phyloP scores from a whole-genome alignment of 1,140 invertebrate genomes.

The Papilio dardanus region DNA sequence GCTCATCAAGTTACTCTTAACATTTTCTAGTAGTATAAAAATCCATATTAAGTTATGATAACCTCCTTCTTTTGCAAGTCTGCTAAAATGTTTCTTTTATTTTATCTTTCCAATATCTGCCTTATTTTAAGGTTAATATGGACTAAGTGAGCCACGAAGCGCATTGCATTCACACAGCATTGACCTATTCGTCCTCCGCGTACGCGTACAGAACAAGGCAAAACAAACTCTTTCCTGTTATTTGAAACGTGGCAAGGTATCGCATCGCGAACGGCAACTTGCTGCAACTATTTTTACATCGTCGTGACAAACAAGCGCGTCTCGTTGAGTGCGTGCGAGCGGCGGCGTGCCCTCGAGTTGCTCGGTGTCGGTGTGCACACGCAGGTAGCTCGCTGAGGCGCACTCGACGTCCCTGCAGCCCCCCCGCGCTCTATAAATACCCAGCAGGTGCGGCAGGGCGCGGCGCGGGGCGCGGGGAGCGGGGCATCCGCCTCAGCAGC shows the following conservation, averaged over 20 bases:
- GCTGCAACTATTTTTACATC: slow-evolving; percentile 66
- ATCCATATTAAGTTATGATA: too few relatives aligned
- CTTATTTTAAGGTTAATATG: not conserved
- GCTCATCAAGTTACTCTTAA: too few relatives aligned
- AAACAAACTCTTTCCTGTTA: slow-evolving; percentile 39
- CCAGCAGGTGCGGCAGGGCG: slow-evolving; percentile 75
- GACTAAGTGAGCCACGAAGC: not conserved
- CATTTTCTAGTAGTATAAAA: too few relatives aligned
- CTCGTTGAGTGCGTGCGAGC: slow-evolving; percentile 46
- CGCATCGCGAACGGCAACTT: slow-evolving; percentile 38
- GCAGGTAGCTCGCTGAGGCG: slow-evolving; percentile 62
- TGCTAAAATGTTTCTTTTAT: too few relatives aligned
- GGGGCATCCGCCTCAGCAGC: slow-evolving; percentile 78
- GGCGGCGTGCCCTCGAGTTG: slow-evolving; percentile 40
- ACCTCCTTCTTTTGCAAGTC: too few relatives aligned
- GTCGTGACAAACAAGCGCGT: slow-evolving; percentile 68
- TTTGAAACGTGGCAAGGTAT: slow-evolving; percentile 17
- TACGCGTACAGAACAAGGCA: slow-evolving; percentile 23
- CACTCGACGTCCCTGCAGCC: slow-evolving; percentile 71
- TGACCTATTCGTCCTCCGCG: not conserved
- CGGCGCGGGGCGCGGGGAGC: slow-evolving; percentile 61
- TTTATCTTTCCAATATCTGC: not conserved
- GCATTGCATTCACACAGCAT: not conserved
- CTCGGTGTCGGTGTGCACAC: slow-evolving; percentile 43
- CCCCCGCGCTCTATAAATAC: slow-evolving; percentile 78